Percentiles rank a stretch among this genome's conserved stretches.
phyloP scores from a whole-genome alignment of 2,113 vertebrate genomes.

The Neofelis nebulosa region DNA sequence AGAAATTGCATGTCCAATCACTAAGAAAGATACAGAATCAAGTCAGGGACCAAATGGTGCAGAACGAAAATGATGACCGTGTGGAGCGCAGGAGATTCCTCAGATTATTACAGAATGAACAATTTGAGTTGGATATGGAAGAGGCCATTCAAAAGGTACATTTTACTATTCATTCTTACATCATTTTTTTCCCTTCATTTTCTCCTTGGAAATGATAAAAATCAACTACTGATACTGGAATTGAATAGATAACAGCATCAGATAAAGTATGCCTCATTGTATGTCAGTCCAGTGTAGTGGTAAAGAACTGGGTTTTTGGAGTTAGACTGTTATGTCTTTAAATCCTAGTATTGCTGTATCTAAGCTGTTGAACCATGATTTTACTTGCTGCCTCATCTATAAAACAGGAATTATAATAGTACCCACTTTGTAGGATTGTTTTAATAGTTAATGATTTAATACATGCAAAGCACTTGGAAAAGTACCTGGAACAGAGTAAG shows the following conservation, averaged over 20 bases:
- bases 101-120: slow-evolving; percentile 84
- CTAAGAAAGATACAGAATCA: slow-evolving; percentile 75
- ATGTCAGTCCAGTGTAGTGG: neutral
- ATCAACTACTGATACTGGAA: neutral
- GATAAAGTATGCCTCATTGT: neutral
- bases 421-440: neutral
- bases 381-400: neutral
- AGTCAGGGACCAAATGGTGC: slow-evolving; percentile 72
- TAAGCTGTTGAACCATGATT: neutral
- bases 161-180: slow-evolving; percentile 22
- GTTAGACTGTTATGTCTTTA: neutral
- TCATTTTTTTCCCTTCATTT: neutral
- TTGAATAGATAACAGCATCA: neutral
- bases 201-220: neutral
- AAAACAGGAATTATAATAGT: neutral
- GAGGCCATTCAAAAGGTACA: slow-evolving; percentile 85
- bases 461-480: neutral
- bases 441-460: neutral
- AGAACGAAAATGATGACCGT: slow-evolving; percentile 81
- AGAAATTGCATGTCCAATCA: slow-evolving; percentile 75
- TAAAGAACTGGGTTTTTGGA: neutral
- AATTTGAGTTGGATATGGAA: slow-evolving; percentile 85
- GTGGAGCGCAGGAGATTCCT: slow-evolving; percentile 81
- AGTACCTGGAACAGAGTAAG: slow-evolving; percentile 1
- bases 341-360: neutral